These are phyloP conservation scores for Panulirus ornatus DNA, from an alignment of 1,140 invertebrate genomes.

Conservation along the genomic window DNA sequence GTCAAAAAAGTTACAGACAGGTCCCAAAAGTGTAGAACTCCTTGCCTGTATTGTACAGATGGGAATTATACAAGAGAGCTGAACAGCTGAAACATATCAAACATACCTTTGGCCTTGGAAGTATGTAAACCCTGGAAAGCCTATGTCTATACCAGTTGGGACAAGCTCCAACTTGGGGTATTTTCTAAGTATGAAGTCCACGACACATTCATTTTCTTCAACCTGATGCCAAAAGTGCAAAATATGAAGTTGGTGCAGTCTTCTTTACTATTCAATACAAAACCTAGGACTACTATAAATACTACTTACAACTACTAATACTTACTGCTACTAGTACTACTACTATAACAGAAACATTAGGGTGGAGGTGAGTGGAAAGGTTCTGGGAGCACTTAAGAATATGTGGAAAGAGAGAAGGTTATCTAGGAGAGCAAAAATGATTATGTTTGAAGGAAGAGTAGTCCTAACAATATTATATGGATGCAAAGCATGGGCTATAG, in stretches of 20 bases:
- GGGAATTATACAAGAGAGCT: too few relatives aligned
- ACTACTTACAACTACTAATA: not conserved
- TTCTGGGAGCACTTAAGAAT: too few relatives aligned
- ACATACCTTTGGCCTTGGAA: not conserved
- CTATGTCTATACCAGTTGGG: constrained; percentile 20
- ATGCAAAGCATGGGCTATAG: too few relatives aligned
- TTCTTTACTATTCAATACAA: not conserved
- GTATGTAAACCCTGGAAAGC: not conserved
- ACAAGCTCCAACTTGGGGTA: constrained; percentile 21
- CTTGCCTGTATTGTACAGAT: too few relatives aligned
- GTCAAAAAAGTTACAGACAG: too few relatives aligned
- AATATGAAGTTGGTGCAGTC: not conserved
- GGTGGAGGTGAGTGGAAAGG: not conserved
- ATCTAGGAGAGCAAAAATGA: too few relatives aligned
- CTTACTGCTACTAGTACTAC: not conserved
- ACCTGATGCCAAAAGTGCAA: not conserved
- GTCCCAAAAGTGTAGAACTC: not conserved
- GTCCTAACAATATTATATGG: too few relatives aligned
- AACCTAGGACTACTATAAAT: not conserved
- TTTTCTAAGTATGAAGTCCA: not conserved
- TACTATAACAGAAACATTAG: not conserved
- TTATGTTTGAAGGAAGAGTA: too few relatives aligned
- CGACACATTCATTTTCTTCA: constrained; percentile 34
- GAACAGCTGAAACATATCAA: too few relatives aligned
- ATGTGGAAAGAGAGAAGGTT: too few relatives aligned